Base-by-base conservation (phyloP, 2,888 invertebrate species). In the Tachystola acroxantha region DNA sequence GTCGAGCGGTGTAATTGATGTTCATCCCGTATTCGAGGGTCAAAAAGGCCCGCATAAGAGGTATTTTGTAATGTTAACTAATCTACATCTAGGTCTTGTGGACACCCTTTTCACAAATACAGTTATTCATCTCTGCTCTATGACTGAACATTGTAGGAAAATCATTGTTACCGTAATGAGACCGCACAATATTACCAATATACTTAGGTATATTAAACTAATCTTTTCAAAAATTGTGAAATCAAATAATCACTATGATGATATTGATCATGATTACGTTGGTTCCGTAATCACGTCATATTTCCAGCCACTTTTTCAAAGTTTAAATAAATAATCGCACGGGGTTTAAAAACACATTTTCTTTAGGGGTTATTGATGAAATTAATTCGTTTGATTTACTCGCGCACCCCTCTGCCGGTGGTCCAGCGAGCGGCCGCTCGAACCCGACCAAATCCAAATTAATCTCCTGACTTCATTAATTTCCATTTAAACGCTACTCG, bases 1-100 rank as follows among this genome's bases (percentile, higher is more conserved):
- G n/a, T n/a, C n/a, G n/a, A n/a, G 19, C 27, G 7, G 33, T 49
- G 61, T 54, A 77, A 76, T 77, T 76, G 73, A 71, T 71, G 70
- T 67, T 71, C 71, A 72, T 73, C 63, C 63, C 60, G 54, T 67
- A 75, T 74, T 75, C 73, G 72, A 69, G 69, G 74, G 71, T 66
- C 67, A 58, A 64, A 57, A 60, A 65, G 68, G 61, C 65, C 63
- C 62, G 60, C 63, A 64, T 64, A 61, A 68, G 56, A 63, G 58
- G 53, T 73, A 73, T 36, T 71, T 65, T 63, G 64, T 64, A 60
- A 64, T 63, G 64, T 64, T 59, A 64, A 64, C 56, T 55, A 55
- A 58, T n/a, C n/a, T n/a, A n/a, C n/a, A n/a, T n/a, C n/a, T n/a
- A n/a, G n/a, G 50, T 48, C 53, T 14, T 43, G 42, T 48, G 48